These are phyloP conservation scores for Plodia interpunctella DNA, from an alignment of 1,140 invertebrate genomes.

Conservation along the genomic window DNA sequence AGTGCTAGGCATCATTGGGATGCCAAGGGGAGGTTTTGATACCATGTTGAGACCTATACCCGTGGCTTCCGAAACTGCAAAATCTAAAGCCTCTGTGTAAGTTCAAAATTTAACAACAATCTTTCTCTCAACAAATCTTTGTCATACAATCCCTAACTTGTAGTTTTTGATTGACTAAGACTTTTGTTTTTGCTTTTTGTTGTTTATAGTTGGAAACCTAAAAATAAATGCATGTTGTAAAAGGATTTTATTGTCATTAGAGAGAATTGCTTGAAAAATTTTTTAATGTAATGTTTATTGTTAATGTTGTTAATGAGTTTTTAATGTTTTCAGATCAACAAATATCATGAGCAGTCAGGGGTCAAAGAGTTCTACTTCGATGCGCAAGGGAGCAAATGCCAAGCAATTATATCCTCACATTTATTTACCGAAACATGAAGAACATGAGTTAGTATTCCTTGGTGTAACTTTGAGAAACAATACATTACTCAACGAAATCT, in stretches of 20 bases:
- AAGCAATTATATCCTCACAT: constrained; percentile 34
- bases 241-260: no score
- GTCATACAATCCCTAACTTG: no score
- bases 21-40: constrained; percentile 48
- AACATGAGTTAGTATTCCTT: constrained; percentile 22
- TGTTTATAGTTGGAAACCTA: no score
- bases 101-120: constrained; percentile 26
- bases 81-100: constrained; percentile 58
- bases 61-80: constrained; percentile 27
- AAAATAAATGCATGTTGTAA: no score
- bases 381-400: constrained; percentile 19
- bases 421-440: constrained; percentile 16
- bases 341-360: constrained; percentile 15
- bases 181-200: no score
- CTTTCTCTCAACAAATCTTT: no score
- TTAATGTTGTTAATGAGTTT: no score
- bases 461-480: neutral
- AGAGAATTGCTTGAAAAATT: no score
- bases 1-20: constrained; percentile 57
- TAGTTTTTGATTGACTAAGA: no score
- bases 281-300: no score
- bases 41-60: constrained; percentile 60
- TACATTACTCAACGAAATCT: no score
- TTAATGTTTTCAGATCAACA: no score
- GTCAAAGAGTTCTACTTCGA: constrained; percentile 24